Evolutionary conservation across 2,797 vertebrate species (phyloP).

Genomic region (Betta splendens): DNA sequence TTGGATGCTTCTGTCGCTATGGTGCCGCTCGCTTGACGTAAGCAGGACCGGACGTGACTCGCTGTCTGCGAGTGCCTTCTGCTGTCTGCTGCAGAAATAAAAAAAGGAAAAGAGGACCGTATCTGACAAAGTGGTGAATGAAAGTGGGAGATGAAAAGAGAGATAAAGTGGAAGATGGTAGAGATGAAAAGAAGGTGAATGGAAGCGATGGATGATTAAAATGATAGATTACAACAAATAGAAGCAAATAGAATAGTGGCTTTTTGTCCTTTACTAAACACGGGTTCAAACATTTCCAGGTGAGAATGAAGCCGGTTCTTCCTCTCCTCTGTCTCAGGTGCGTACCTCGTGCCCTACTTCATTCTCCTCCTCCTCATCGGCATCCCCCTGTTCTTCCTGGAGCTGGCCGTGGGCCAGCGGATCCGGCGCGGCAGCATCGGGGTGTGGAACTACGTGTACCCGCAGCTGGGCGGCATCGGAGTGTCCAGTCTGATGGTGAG

Average conservation of each 20-base stretch:
- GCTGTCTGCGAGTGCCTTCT: conserved; percentile 46
- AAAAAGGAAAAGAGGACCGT: neutral
- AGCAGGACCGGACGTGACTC: conserved; percentile 54
- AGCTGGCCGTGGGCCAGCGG: conserved; percentile 95
- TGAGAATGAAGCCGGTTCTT: neutral
- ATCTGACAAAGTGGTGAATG: conserved; percentile 32
- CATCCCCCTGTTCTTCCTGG: conserved; percentile 97
- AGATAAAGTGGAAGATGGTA: neutral
- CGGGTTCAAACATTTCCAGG: conserved; percentile 8
- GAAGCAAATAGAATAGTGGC: conserved; percentile 19
- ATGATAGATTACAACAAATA: conserved; percentile 37
- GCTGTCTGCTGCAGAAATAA: conserved; percentile 20
- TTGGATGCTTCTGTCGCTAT: conserved; percentile 68
- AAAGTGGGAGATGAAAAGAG: conserved; percentile 3
- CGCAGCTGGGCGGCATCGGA: conserved; percentile 94
- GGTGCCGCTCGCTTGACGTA: conserved; percentile 70
- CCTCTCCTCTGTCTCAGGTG: conserved; percentile 79
- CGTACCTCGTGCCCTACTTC: conserved; percentile 95
- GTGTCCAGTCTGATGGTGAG: conserved; percentile 95
- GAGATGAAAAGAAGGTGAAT: neutral
- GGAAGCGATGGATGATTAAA: conserved; percentile 8
- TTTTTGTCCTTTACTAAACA: conserved; percentile 4
- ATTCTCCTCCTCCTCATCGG: conserved; percentile 96
- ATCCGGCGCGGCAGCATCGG: conserved; percentile 97
- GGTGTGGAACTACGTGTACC: conserved; percentile 96